phyloP scores from a whole-genome alignment of 2,888 invertebrate genomes.

The Muschampia plurimacula region DNA sequence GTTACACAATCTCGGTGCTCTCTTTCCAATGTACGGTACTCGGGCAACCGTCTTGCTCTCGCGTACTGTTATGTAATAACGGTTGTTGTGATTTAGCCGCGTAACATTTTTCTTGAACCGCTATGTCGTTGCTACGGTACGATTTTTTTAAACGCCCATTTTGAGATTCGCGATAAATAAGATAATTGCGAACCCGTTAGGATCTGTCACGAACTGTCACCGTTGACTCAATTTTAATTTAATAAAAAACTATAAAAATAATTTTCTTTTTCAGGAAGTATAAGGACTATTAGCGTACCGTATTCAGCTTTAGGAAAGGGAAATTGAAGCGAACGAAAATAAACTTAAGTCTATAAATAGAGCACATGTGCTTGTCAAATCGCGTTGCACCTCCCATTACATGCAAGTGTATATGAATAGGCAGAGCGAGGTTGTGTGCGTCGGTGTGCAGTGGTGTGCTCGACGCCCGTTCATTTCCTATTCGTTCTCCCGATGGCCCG shows the following conservation, averaged over 20 bases:
- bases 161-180: slow-evolving; percentile 46
- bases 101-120: slow-evolving; percentile 81
- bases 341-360: slow-evolving; percentile 68
- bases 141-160: slow-evolving; percentile 59
- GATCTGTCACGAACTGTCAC: slow-evolving; percentile 17
- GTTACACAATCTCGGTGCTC: slow-evolving; percentile 78
- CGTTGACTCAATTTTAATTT: background rate
- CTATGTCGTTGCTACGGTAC: slow-evolving; percentile 58
- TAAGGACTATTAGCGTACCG: slow-evolving; percentile 3
- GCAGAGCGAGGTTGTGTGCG: slow-evolving; percentile 52
- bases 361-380: slow-evolving; percentile 71
- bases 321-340: slow-evolving; percentile 38
- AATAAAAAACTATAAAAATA: background rate
- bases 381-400: slow-evolving; percentile 62
- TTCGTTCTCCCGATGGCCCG: slow-evolving; percentile 81
- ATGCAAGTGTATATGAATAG: slow-evolving; percentile 52
- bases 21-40: slow-evolving; percentile 59
- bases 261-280: slow-evolving; percentile 42
- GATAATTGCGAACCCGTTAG: slow-evolving; percentile 36
- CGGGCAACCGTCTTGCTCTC: slow-evolving; percentile 59
- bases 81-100: slow-evolving; percentile 80
- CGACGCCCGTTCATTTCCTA: slow-evolving; percentile 78
- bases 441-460: slow-evolving; percentile 60
- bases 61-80: slow-evolving; percentile 83
- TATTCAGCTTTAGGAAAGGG: slow-evolving; percentile 33